Conservation (phyloP, 2,797 vertebrate genomes). For the Amphiprion clarkii region DNA sequence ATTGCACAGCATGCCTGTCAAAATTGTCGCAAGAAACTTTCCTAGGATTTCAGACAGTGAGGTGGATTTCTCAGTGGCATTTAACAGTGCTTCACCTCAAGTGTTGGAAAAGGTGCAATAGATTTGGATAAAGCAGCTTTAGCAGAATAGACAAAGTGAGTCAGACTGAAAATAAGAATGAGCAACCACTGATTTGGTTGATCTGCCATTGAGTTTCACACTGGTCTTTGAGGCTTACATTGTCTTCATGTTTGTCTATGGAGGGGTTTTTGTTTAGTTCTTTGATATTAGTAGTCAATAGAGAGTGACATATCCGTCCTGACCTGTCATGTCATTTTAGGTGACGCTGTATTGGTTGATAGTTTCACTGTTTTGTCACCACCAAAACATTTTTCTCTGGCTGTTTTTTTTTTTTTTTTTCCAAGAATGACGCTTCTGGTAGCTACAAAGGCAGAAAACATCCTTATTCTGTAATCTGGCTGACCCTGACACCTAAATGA, state of each 20-base stretch:
- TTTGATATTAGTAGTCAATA: no score
- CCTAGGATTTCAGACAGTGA: neutral
- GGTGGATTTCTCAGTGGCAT: slow-evolving; percentile 9
- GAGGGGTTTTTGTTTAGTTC: no score
- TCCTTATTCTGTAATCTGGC: no score
- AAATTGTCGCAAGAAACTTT: slow-evolving; percentile 1
- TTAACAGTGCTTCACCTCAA: neutral
- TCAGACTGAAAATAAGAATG: neutral
- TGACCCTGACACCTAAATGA: neutral
- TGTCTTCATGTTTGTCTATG: neutral
- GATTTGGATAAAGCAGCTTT: neutral
- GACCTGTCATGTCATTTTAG: no score
- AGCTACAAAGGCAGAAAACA: no score
- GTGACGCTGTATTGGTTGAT: neutral
- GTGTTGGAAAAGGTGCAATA: neutral
- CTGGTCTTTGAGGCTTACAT: neutral
- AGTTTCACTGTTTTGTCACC: neutral
- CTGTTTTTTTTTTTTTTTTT: neutral
- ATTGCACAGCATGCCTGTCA: slow-evolving; percentile 15
- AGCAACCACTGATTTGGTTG: neutral
- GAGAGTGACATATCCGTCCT: no score
- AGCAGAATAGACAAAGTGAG: neutral
- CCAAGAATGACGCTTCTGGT: neutral
- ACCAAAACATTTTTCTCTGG: neutral
- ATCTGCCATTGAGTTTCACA: neutral